phyloP scores from a whole-genome alignment of 30 jellyfish, hydroid and myxozoan genomes.

The Hydractinia echinata region DNA sequence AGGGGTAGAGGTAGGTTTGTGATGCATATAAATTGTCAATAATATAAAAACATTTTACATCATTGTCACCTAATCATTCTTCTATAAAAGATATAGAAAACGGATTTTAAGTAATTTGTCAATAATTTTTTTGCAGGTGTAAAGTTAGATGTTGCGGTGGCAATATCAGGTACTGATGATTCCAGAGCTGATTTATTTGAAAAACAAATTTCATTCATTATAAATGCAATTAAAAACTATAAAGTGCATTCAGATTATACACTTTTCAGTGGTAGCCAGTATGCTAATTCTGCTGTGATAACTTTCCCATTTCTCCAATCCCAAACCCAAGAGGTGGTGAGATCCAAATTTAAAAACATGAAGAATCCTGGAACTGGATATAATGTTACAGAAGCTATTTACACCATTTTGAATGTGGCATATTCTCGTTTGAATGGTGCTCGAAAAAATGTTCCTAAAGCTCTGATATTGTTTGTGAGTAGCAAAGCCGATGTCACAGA shows the following conservation, averaged over 20 bases:
- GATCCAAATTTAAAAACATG: too few species aligned
- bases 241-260: slow-evolving; percentile 18
- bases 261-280: slow-evolving; percentile 42
- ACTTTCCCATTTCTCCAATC: too few species aligned
- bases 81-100: background rate
- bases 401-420: background rate
- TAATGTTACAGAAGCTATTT: too few species aligned
- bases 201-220: too few species aligned
- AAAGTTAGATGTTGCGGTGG: background rate
- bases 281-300: slow-evolving; percentile 32
- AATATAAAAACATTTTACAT: background rate
- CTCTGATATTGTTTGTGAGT: slow-evolving; percentile 43
- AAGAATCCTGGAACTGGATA: too few species aligned
- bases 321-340: too few species aligned
- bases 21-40: background rate
- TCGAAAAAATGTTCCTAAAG: slow-evolving; percentile 45
- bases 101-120: too few species aligned
- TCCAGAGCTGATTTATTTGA: too few species aligned
- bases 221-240: too few species aligned
- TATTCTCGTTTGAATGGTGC: slow-evolving; percentile 46
- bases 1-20: slow-evolving; percentile 4
- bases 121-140: slow-evolving; percentile 5
- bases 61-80: background rate
- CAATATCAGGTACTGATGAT: slow-evolving; percentile 6
- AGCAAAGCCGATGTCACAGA: background rate